A percentile compares a stretch with the other conserved stretches of the same genome.
phyloP scores from a whole-genome alignment of 2,113 vertebrate species.

The Serilophus lunatus region DNA sequence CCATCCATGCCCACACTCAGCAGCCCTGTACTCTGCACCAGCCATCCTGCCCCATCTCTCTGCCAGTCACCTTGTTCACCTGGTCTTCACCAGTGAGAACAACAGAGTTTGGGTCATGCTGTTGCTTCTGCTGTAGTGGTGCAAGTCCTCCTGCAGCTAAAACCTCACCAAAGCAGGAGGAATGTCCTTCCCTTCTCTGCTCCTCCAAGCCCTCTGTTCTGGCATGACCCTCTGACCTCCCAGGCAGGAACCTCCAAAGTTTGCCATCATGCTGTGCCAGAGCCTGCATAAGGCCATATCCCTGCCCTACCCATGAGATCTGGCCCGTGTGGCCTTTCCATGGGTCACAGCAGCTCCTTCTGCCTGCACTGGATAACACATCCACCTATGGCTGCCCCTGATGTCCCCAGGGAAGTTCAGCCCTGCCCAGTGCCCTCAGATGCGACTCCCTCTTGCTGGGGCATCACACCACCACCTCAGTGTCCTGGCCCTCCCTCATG shows the following conservation, averaged over 20 bases:
- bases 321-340: neutral
- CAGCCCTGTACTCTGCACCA: neutral
- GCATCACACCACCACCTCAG: neutral
- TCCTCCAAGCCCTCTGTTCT: neutral
- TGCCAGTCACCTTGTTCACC: neutral
- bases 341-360: neutral
- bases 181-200: neutral
- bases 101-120: neutral
- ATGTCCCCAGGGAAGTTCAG: neutral
- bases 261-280: rapidly evolving
- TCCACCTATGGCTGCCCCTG: neutral
- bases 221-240: neutral
- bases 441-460: neutral
- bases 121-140: neutral
- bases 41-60: neutral
- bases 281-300: neutral
- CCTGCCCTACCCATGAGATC: neutral
- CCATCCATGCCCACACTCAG: neutral
- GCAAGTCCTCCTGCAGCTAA: neutral
- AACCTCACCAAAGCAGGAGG: neutral
- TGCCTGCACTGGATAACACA: neutral
- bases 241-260: neutral
- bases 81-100: neutral
- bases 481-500: neutral
- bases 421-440: neutral